Percentiles rank a stretch among this genome's conserved stretches.
phyloP scores from a whole-genome alignment of 2,888 invertebrate genomes.

The Peribatodes rhomboidaria region DNA sequence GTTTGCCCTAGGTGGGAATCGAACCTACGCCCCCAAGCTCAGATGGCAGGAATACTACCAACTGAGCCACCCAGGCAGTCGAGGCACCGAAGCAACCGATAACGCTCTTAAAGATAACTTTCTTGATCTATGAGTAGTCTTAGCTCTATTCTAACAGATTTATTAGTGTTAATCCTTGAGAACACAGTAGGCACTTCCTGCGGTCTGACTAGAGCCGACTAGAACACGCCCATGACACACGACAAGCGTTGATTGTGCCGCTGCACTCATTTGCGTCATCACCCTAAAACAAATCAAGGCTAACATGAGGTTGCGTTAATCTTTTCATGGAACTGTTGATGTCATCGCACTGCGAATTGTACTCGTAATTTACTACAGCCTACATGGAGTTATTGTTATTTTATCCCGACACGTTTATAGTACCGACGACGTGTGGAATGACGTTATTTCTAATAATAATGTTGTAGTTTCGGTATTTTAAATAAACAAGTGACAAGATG shows the following conservation, averaged over 20 bases:
- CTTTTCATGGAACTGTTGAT: constrained; percentile 35
- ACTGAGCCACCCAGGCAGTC: too few species aligned
- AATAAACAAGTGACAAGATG: neutral
- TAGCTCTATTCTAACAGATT: too few species aligned
- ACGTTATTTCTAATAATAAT: neutral
- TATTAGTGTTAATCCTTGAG: neutral
- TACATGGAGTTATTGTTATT: constrained; percentile 21
- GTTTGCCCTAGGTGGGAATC: too few species aligned
- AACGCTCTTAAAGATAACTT: too few species aligned
- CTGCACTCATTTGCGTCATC: constrained; percentile 42
- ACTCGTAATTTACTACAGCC: constrained; percentile 17
- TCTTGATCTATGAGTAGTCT: too few species aligned
- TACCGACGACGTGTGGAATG: neutral
- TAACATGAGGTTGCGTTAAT: constrained; percentile 32
- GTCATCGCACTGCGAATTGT: constrained; percentile 25
- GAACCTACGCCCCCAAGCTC: too few species aligned
- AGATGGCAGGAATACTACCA: too few species aligned
- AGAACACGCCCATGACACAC: constrained; percentile 21
- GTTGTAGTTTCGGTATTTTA: neutral
- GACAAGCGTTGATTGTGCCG: constrained; percentile 21
- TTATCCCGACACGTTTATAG: constrained; percentile 9
- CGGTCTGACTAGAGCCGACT: constrained; percentile 5
- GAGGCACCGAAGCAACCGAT: too few species aligned
- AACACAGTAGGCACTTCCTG: constrained; percentile 8
- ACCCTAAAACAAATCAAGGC: constrained; percentile 43